Evolutionary conservation across 2,113 vertebrate species (phyloP).

Genomic region (Austrofundulus limnaeus): DNA sequence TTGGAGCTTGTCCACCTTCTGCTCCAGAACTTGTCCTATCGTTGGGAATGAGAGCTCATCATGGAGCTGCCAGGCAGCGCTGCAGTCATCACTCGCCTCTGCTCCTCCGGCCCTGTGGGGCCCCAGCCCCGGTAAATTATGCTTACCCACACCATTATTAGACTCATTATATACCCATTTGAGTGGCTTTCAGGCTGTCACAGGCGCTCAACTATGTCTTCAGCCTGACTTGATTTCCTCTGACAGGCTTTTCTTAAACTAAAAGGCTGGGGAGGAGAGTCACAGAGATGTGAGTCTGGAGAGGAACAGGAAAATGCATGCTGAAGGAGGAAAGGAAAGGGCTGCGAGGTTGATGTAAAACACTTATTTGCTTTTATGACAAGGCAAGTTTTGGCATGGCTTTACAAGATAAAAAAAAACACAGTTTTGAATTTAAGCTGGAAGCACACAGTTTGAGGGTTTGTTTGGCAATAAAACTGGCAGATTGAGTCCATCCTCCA

Average conservation of each 20-base stretch:
- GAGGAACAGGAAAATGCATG: constrained; percentile 57
- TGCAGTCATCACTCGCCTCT: constrained; percentile 60
- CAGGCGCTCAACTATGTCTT: constrained; percentile 73
- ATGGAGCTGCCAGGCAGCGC: constrained; percentile 55
- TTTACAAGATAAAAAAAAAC: constrained; percentile 30
- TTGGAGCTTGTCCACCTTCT: constrained; percentile 73
- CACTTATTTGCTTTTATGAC: constrained; percentile 71
- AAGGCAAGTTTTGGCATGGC: constrained; percentile 56
- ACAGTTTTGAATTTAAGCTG: constrained; percentile 43
- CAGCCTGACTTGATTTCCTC: constrained; percentile 73
- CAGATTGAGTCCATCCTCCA: constrained; percentile 53
- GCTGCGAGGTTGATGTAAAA: constrained; percentile 64
- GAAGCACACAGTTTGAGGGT: constrained; percentile 38
- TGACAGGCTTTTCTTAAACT: constrained; percentile 77
- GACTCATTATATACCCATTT: constrained; percentile 77
- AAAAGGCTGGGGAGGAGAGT: constrained; percentile 62
- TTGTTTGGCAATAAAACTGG: constrained; percentile 53
- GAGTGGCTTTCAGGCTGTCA: constrained; percentile 78
- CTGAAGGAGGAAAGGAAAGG: constrained; percentile 45
- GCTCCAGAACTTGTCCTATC: constrained; percentile 65
- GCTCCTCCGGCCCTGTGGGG: constrained; percentile 47
- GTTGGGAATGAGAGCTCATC: constrained; percentile 67
- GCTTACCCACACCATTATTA: constrained; percentile 78
- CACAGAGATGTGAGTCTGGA: constrained; percentile 34
- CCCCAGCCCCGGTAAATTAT: constrained; percentile 68